Conservation (phyloP, 2,888 invertebrate genomes). For the Temnothorax ravouxi region DNA sequence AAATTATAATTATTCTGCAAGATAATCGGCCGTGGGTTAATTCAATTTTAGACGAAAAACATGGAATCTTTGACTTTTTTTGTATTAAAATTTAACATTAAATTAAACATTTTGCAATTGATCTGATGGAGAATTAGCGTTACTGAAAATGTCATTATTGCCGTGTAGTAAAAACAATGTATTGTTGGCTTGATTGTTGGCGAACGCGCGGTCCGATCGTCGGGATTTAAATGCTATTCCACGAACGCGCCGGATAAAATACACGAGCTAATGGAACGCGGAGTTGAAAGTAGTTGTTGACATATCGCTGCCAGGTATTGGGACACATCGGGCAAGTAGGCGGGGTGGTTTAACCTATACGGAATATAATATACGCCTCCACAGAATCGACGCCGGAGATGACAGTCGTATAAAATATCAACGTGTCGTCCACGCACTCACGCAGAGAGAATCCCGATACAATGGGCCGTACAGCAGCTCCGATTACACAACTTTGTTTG, state of each 20-base stretch:
- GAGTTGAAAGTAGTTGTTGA: constrained; percentile 84
- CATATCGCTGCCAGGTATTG: constrained; percentile 83
- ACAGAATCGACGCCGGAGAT: constrained; percentile 19
- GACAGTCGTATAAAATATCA: constrained; percentile 54
- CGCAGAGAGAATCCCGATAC: background rate
- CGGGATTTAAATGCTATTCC: constrained; percentile 45
- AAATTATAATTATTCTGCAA: background rate
- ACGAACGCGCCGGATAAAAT: constrained; percentile 66
- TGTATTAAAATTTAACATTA: background rate
- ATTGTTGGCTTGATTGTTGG: constrained; percentile 60
- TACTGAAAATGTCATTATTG: constrained; percentile 4
- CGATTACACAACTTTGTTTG: background rate
- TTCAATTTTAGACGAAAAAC: background rate
- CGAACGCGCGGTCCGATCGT: constrained; percentile 11
- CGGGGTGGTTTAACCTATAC: constrained; percentile 83
- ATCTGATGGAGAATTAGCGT: background rate
- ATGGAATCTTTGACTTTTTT: background rate
- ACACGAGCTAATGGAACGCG: constrained; percentile 59
- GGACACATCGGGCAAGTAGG: constrained; percentile 81
- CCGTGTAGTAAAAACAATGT: constrained; percentile 50
- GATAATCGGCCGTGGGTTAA: background rate
- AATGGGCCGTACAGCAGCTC: background rate
- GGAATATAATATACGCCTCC: constrained; percentile 85
- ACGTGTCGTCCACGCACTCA: constrained; percentile 40
- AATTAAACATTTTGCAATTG: background rate